phyloP scores from a whole-genome alignment of 2,888 invertebrate species.

The Gandaritis pyraliata region DNA sequence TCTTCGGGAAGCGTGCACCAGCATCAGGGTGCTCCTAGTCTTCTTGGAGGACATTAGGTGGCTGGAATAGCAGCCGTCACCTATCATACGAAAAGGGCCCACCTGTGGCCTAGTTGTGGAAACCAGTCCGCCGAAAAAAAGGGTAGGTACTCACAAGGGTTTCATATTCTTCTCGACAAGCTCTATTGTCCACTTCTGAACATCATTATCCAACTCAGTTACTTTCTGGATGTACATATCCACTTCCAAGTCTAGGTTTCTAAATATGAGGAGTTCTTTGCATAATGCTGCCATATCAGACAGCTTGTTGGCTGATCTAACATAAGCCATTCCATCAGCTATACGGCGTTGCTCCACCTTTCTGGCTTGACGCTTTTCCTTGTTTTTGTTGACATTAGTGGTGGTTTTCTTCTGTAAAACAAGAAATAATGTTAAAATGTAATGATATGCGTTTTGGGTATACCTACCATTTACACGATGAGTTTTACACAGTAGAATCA shows the following conservation, averaged over 20 bases:
- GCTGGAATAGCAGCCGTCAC: too few species aligned
- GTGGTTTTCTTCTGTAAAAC: conserved; percentile 78
- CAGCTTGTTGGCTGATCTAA: conserved; percentile 85
- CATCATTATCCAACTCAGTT: conserved; percentile 81
- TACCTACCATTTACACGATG: too few species aligned
- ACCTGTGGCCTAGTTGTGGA: too few species aligned
- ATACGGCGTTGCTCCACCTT: conserved; percentile 85
- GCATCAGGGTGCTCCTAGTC: too few species aligned
- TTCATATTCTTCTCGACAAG: conserved; percentile 93
- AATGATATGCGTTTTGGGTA: too few species aligned
- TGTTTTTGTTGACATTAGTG: conserved; percentile 77
- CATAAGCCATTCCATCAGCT: conserved; percentile 84
- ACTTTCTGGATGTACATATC: conserved; percentile 86
- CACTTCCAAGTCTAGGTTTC: conserved; percentile 84
- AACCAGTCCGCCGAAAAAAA: too few species aligned
- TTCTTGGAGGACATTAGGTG: too few species aligned
- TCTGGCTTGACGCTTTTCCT: conserved; percentile 85
- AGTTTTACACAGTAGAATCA: background rate
- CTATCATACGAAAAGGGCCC: too few species aligned
- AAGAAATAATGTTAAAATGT: background rate
- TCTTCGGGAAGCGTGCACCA: too few species aligned
- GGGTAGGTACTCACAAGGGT: conserved; percentile 83
- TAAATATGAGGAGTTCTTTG: conserved; percentile 85
- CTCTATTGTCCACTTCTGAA: conserved; percentile 88
- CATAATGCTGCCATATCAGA: conserved; percentile 85